phyloP scores from a whole-genome alignment of 2,888 invertebrate genomes.

The Serripes groenlandicus region DNA sequence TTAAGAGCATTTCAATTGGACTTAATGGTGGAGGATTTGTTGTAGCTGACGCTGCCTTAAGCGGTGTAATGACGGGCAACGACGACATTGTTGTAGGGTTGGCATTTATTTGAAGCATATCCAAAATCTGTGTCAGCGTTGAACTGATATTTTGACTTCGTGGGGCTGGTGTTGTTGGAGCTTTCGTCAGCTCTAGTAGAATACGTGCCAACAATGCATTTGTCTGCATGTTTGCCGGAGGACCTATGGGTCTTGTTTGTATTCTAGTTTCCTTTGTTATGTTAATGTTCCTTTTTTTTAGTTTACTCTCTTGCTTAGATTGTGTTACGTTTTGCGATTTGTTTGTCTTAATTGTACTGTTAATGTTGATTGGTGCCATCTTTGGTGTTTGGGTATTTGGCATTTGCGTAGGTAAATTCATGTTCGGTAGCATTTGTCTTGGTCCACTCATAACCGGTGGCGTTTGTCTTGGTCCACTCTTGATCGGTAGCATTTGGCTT shows the following conservation, averaged over 20 bases:
- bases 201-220: background rate
- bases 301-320: slow-evolving; percentile 6
- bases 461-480: too few relatives aligned
- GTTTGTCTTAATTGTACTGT: too few relatives aligned
- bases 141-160: background rate
- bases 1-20: slow-evolving; percentile 8
- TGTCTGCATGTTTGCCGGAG: background rate
- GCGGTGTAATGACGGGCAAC: background rate
- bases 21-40: background rate
- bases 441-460: too few relatives aligned
- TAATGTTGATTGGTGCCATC: too few relatives aligned
- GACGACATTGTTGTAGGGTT: background rate
- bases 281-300: slow-evolving; percentile 1
- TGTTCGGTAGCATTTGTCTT: too few relatives aligned
- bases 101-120: slow-evolving; percentile 8
- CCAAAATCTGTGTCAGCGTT: slow-evolving; percentile 15
- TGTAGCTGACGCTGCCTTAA: background rate
- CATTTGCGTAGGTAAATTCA: too few relatives aligned
- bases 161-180: background rate
- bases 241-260: slow-evolving; percentile 8
- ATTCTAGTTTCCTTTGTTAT: slow-evolving; percentile 15
- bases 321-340: background rate
- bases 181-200: background rate
- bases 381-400: background rate
- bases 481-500: too few relatives aligned